phyloP scores from a whole-genome alignment of 2,113 vertebrate genomes.

The Thermophis baileyi region DNA sequence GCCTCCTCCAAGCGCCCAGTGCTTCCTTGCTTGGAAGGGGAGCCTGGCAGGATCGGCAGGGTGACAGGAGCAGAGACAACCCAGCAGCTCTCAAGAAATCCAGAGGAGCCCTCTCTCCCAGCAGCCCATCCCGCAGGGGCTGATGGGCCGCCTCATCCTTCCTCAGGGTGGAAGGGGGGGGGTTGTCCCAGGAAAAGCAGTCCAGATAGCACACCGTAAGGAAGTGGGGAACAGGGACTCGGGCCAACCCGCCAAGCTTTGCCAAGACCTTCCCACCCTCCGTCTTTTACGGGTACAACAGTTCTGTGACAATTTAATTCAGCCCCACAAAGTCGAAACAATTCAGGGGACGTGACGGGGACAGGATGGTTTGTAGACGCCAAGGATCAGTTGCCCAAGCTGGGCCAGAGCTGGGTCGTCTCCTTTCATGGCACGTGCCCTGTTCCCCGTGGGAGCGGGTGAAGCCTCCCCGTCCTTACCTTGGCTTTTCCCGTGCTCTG shows the following conservation, averaged over 20 bases:
- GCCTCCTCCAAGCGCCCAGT: neutral
- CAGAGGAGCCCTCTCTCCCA: neutral
- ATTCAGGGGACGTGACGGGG: neutral
- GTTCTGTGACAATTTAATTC: neutral
- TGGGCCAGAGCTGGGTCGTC: neutral
- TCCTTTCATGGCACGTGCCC: fast-evolving
- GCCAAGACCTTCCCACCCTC: neutral
- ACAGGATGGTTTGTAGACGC: neutral
- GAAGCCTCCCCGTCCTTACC: conserved; percentile 69
- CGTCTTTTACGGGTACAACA: neutral
- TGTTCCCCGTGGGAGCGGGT: too few species aligned
- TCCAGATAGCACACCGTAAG: neutral
- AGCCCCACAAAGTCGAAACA: neutral
- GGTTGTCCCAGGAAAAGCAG: neutral
- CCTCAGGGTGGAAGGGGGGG: neutral
- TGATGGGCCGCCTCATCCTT: neutral
- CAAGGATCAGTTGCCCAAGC: neutral
- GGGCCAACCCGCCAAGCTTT: neutral
- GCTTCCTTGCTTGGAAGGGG: neutral
- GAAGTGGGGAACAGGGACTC: neutral
- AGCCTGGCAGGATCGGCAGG: neutral
- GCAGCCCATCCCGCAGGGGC: neutral
- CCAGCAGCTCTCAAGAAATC: neutral
- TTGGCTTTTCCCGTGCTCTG: conserved; percentile 99
- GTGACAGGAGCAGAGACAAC: neutral